These are phyloP conservation scores for Rhyacophila brunnea DNA, from an alignment of 1,140 invertebrate species.

Conservation along the genomic window DNA sequence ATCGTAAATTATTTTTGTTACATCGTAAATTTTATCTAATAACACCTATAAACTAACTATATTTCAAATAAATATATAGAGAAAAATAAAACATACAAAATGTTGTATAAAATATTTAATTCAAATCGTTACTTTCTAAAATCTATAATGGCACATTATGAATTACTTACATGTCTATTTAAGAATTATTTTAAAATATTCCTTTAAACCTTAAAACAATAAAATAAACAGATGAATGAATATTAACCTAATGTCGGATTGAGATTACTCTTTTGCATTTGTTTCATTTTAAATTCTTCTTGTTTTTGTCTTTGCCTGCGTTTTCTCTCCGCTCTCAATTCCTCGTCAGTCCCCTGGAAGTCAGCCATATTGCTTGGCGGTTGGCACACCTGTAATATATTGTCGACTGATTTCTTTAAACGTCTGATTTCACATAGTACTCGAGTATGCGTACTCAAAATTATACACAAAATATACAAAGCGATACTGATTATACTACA, in stretches of 20 bases:
- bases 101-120: slow-evolving; percentile 33
- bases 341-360: slow-evolving; percentile 37
- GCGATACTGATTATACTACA: too few relatives aligned
- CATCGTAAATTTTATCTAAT: too few relatives aligned
- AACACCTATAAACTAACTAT: too few relatives aligned
- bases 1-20: too few relatives aligned
- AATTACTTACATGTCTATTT: too few relatives aligned
- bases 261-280: slow-evolving; percentile 22
- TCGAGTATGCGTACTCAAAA: too few relatives aligned
- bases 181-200: too few relatives aligned
- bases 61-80: slow-evolving; percentile 2
- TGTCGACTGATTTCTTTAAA: slow-evolving; percentile 18
- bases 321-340: slow-evolving; percentile 46
- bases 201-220: too few relatives aligned
- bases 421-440: slow-evolving; percentile 2
- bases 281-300: slow-evolving; percentile 47
- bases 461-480: too few relatives aligned
- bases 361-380: background rate
- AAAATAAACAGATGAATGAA: background rate
- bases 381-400: slow-evolving; percentile 29
- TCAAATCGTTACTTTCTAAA: slow-evolving; percentile 22
- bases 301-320: slow-evolving; percentile 45
- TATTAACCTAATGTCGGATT: slow-evolving; percentile 1
- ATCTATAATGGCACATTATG: slow-evolving; percentile 27
- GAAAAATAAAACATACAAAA: background rate